Evolutionary conservation across 2,888 invertebrate species (phyloP).

Genomic region (Lottia gigantea): DNA sequence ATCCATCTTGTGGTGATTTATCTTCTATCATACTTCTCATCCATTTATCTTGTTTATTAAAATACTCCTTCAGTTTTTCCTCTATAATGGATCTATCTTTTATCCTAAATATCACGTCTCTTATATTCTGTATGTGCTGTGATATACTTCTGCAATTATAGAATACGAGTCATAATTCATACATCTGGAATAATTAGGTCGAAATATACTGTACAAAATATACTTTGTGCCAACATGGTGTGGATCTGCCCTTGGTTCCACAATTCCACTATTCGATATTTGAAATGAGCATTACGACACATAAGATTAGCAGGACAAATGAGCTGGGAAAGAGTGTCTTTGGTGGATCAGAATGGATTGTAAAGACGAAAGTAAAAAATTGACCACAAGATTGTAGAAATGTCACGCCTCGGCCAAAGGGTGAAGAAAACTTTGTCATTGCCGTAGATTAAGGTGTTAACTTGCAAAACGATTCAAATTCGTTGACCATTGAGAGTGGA

Average conservation of each 20-base stretch:
- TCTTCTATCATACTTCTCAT: conserved; percentile 26
- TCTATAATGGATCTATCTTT: conserved; percentile 10
- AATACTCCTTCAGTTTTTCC: conserved; percentile 30
- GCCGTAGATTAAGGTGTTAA: background rate
- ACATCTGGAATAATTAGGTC: background rate
- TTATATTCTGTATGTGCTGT: conserved; percentile 38
- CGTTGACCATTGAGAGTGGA: background rate
- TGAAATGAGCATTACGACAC: too few species aligned
- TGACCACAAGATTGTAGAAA: too few species aligned
- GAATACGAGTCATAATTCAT: background rate
- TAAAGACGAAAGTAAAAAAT: too few species aligned
- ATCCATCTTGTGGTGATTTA: conserved; percentile 15
- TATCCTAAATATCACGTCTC: conserved; percentile 17
- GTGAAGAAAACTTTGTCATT: too few species aligned
- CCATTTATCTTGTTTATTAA: conserved; percentile 38
- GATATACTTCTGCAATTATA: conserved; percentile 41
- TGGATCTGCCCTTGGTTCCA: too few species aligned
- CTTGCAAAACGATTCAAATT: background rate
- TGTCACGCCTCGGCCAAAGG: too few species aligned
- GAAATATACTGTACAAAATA: too few species aligned
- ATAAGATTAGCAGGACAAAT: too few species aligned
- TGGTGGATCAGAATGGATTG: too few species aligned
- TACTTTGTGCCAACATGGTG: too few species aligned
- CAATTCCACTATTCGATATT: too few species aligned
- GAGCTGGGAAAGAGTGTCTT: too few species aligned